Percentiles rank a stretch among this genome's conserved stretches.
Evolutionary conservation across 2,888 invertebrate genomes (phyloP).

Genomic region (Fragum whitleyi): DNA sequence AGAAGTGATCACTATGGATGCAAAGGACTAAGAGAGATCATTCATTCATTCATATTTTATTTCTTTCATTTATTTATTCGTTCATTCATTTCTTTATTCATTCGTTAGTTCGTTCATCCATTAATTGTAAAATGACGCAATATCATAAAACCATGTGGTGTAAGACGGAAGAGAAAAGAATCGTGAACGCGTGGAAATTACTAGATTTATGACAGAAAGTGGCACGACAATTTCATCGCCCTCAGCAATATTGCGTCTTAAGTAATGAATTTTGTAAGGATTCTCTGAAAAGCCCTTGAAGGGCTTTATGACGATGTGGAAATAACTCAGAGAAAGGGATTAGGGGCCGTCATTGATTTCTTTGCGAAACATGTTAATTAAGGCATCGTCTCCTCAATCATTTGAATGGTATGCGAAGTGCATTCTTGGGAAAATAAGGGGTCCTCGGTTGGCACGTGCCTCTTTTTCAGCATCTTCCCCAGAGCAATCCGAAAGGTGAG

Average conservation of each 20-base stretch:
- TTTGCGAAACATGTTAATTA: constrained; percentile 23
- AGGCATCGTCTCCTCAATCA: constrained; percentile 19
- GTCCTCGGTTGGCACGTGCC: constrained; percentile 6
- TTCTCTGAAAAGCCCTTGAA: neutral
- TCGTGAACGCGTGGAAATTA: too few species aligned
- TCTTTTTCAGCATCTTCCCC: neutral
- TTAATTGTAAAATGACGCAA: neutral
- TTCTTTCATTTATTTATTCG: neutral
- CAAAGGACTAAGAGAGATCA: too few species aligned
- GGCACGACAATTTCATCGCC: neutral
- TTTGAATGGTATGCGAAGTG: constrained; percentile 22
- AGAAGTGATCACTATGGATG: too few species aligned
- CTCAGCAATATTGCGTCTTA: constrained; percentile 4
- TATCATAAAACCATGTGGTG: neutral
- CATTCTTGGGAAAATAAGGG: constrained; percentile 26
- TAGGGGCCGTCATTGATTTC: constrained; percentile 22
- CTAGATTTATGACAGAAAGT: neutral
- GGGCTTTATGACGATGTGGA: neutral
- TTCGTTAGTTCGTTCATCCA: neutral
- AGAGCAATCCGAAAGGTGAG: too few species aligned
- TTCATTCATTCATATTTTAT: neutral
- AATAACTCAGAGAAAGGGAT: constrained; percentile 7
- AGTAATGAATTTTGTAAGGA: neutral
- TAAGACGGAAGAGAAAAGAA: too few species aligned
- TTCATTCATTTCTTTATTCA: neutral